Base-by-base conservation (phyloP, 1,140 invertebrate genomes). In the Drosophila parvula region DNA sequence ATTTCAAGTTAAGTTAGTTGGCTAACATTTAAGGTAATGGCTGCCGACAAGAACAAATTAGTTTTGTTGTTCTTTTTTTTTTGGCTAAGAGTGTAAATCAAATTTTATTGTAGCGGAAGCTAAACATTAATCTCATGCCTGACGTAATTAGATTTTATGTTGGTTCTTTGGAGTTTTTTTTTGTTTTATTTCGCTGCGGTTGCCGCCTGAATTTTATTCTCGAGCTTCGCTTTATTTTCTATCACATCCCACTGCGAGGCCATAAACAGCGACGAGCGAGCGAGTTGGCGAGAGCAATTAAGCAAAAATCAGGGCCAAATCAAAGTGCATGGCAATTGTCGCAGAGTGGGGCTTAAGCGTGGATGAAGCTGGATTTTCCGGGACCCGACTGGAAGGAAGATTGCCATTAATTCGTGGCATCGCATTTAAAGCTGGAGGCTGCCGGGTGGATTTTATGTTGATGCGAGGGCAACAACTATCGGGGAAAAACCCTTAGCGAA, bases 241-340 rank as follows among this genome's bases (percentile, higher is more conserved):
- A 76, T 76, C 73, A 75, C 51, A 76, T 41, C 32, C 73, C 53
- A 56, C 34, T 30, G 51, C 32, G 32, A 32, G 53, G 55, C 74
- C 22, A 77, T 77, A 77, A 77, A 77, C 74, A 68, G 47, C 40
- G 18, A 11, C 30, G 58, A 62, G 50, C 78, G 75, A 78, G 68
- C 73, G 80, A 82, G 79, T 82, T 86, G 82, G 82, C 58, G 60
- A 45, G 82, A 84, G 84, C 80, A 88, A 88, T 88, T 88, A 88
- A 84, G 77, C 84, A 90, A 89, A 88, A 88, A 88, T 88, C 84
- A 88, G 89, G 89, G 77, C 84, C 79, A 90, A 88, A 88, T 88
- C 84, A 88, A 89, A 88, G 83, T 88, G 84, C 83, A 88, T 88
- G 84, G 80, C 84, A 80, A 89, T 88, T 83, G 83, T 89, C 80